Conservation (phyloP, 2,113 vertebrate species). For the Sakesphorus luctuosus region DNA sequence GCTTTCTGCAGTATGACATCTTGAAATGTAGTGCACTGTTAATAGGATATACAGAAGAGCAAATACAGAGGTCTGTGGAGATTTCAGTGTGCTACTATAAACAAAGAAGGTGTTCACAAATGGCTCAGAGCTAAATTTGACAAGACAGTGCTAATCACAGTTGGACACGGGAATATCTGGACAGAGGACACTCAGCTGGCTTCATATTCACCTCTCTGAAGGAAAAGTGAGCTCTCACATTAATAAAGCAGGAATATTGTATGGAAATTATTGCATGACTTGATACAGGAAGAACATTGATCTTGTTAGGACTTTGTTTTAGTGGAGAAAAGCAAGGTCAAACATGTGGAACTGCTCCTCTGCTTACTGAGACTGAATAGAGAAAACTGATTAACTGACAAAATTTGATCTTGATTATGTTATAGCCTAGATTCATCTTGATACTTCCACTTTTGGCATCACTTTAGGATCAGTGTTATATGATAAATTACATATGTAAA, state of each 20-base stretch:
- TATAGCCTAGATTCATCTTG: background rate
- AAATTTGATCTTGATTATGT: background rate
- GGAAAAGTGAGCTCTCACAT: background rate
- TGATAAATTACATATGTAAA: no score
- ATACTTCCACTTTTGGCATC: background rate
- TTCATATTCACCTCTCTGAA: background rate
- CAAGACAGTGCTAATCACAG: slow-evolving; percentile 79
- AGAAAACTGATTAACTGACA: background rate
- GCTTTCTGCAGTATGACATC: background rate
- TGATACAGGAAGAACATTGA: background rate
- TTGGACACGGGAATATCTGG: slow-evolving; percentile 77
- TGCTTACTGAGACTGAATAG: background rate
- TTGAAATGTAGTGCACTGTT: slow-evolving; percentile 29
- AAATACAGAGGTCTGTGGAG: slow-evolving; percentile 60
- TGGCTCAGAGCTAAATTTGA: slow-evolving; percentile 81
- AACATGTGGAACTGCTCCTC: background rate
- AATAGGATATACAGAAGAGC: slow-evolving; percentile 63
- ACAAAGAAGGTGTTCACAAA: slow-evolving; percentile 79
- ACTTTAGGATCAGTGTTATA: background rate
- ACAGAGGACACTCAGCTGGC: slow-evolving; percentile 47
- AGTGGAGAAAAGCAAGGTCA: background rate
- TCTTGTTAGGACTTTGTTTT: background rate
- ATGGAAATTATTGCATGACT: background rate
- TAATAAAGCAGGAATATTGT: background rate
- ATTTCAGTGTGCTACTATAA: slow-evolving; percentile 73